phyloP scores from a whole-genome alignment of 2,797 vertebrate genomes.

The Lutjanus argentimaculatus region DNA sequence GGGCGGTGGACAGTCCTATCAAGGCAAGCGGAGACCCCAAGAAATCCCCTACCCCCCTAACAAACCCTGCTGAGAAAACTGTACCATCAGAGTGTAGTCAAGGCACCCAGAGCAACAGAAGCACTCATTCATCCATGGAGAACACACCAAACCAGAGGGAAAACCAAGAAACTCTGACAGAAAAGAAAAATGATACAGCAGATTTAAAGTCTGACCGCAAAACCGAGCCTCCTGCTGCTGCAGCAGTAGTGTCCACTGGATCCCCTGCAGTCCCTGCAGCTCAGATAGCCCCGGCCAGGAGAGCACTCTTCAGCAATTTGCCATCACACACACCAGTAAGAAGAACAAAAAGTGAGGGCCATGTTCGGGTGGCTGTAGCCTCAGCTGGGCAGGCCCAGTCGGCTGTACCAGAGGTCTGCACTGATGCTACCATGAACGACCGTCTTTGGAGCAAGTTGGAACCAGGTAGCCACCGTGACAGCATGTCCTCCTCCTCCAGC shows the following conservation, averaged over 20 bases:
- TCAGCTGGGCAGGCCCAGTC: slow-evolving; percentile 68
- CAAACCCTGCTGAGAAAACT: slow-evolving; percentile 24
- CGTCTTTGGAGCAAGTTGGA: slow-evolving; percentile 94
- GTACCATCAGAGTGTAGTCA: slow-evolving; percentile 19
- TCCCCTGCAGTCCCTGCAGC: slow-evolving; percentile 25
- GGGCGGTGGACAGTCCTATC: slow-evolving; percentile 33
- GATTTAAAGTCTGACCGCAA: slow-evolving; percentile 34
- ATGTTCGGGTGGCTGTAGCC: slow-evolving; percentile 61
- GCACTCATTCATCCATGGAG: slow-evolving; percentile 28
- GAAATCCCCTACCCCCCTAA: slow-evolving; percentile 19
- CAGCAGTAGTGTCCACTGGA: slow-evolving; percentile 5
- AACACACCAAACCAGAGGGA: slow-evolving; percentile 24
- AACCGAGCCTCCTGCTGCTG: slow-evolving; percentile 23
- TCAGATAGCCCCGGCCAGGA: slow-evolving; percentile 52
- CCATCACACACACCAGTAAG: slow-evolving; percentile 74
- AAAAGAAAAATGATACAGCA: slow-evolving; percentile 11
- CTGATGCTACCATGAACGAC: slow-evolving; percentile 90
- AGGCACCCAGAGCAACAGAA: slow-evolving; percentile 27
- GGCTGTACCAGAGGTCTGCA: slow-evolving; percentile 87
- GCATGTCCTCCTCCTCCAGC: slow-evolving; percentile 95
- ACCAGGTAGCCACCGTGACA: slow-evolving; percentile 88
- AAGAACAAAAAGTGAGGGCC: slow-evolving; percentile 87
- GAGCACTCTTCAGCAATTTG: slow-evolving; percentile 59
- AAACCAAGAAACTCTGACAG: slow-evolving; percentile 11
- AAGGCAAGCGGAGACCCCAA: slow-evolving; percentile 46